Conservation (phyloP, 2,797 vertebrate species). For the Anableps anableps region DNA sequence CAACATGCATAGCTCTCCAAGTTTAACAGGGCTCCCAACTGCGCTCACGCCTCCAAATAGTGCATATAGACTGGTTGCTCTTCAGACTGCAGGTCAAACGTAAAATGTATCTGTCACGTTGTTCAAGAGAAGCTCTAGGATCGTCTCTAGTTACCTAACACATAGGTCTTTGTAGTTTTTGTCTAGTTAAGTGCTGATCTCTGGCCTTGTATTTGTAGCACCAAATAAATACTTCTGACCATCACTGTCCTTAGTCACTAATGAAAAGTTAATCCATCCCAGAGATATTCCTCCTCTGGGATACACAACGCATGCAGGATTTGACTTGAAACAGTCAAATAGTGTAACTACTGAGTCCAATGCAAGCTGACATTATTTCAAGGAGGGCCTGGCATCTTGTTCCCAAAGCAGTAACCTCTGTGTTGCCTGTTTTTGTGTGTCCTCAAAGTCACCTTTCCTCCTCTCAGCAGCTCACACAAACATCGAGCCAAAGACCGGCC, state of each 20-base stretch:
- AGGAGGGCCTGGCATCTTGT: constrained; percentile 36
- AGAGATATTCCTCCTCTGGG: constrained; percentile 19
- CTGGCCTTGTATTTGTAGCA: no score
- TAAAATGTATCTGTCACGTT: no score
- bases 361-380: constrained; percentile 3
- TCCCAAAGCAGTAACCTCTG: constrained; percentile 49
- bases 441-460: constrained; percentile 86
- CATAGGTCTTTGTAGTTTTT: no score
- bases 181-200: no score
- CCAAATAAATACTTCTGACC: constrained; percentile 2
- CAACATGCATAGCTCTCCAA: no score
- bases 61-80: background rate
- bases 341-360: background rate
- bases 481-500: constrained; percentile 70
- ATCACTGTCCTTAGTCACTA: constrained; percentile 21
- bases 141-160: no score
- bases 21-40: no score
- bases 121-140: no score
- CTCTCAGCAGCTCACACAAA: constrained; percentile 60
- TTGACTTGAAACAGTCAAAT: constrained; percentile 12
- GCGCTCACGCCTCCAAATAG: background rate
- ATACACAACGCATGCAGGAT: background rate
- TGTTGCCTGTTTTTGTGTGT: constrained; percentile 34
- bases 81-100: no score
- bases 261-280: constrained; percentile 23